These are phyloP conservation scores for Edolisoma coerulescens DNA, from an alignment of 2,113 vertebrate species.

Conservation along the genomic window DNA sequence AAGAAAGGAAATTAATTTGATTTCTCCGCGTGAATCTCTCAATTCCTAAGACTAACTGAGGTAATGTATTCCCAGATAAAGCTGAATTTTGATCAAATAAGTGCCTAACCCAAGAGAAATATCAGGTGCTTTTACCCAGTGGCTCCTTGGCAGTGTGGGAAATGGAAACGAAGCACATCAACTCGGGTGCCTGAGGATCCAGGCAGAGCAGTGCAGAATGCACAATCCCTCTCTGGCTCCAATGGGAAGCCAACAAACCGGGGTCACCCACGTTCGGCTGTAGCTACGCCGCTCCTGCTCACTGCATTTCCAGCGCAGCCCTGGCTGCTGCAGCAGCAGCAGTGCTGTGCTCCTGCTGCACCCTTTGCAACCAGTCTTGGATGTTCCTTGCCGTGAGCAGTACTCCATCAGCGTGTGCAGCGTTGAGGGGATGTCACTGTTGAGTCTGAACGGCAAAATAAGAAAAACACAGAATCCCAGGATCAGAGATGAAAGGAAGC, in stretches of 20 bases:
- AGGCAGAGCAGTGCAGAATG: background rate
- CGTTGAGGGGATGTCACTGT: background rate
- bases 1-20: background rate
- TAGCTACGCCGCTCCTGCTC: background rate
- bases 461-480: no score
- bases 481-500: no score
- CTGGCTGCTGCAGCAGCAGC: background rate
- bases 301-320: background rate
- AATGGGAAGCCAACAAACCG: background rate
- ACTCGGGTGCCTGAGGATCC: rapidly evolving
- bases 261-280: background rate
- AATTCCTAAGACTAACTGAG: background rate
- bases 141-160: background rate
- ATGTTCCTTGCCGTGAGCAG: background rate
- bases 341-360: rapidly evolving
- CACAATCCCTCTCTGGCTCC: background rate
- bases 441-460: no score
- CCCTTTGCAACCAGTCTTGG: background rate
- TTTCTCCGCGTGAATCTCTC: background rate
- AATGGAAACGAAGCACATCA: background rate
- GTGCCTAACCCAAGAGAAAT: background rate
- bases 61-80: background rate
- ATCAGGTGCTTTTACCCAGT: background rate
- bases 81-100: background rate
- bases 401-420: background rate